A percentile compares a stretch with the other conserved stretches of the same genome.
Evolutionary conservation across 92 coral and sea anemone species (phyloP).

Genomic region (Phenganax subtilis): DNA sequence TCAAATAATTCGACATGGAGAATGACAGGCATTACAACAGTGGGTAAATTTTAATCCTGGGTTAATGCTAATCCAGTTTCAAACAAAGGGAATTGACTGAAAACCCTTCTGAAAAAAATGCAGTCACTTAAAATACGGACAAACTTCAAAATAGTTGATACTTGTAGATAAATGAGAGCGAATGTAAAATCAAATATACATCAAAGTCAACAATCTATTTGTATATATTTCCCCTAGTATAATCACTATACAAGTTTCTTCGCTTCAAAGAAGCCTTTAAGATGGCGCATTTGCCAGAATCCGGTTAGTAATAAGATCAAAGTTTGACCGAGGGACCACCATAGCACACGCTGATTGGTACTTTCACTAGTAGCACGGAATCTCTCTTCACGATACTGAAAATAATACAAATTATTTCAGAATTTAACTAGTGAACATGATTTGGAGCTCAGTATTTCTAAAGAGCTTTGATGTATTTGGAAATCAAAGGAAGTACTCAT

Average conservation of each 20-base stretch:
- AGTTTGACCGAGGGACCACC: slow-evolving; percentile 99
- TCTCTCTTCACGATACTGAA: slow-evolving; percentile 95
- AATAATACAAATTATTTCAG: background rate
- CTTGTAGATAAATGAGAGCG: too few relatives aligned
- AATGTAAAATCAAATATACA: background rate
- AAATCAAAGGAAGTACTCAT: too few relatives aligned
- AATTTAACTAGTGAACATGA: background rate
- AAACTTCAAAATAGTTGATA: too few relatives aligned
- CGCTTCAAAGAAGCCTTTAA: slow-evolving; percentile 98
- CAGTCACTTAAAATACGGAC: too few relatives aligned
- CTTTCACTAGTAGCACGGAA: slow-evolving; percentile 95
- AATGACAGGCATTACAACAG: too few relatives aligned
- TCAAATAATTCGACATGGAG: too few relatives aligned
- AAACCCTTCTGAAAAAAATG: too few relatives aligned
- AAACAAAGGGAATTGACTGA: too few relatives aligned
- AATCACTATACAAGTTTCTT: slow-evolving; percentile 79
- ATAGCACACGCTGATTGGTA: slow-evolving; percentile 94
- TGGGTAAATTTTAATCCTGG: too few relatives aligned
- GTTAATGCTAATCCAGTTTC: too few relatives aligned
- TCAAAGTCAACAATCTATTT: background rate
- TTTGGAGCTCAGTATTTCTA: too few relatives aligned
- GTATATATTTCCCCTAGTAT: background rate
- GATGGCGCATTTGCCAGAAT: slow-evolving; percentile 99
- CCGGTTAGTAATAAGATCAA: slow-evolving; percentile 85
- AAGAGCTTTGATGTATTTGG: too few relatives aligned